Base-by-base conservation (phyloP, 2,113 vertebrate species). In the Brachionichthys hirsutus region DNA sequence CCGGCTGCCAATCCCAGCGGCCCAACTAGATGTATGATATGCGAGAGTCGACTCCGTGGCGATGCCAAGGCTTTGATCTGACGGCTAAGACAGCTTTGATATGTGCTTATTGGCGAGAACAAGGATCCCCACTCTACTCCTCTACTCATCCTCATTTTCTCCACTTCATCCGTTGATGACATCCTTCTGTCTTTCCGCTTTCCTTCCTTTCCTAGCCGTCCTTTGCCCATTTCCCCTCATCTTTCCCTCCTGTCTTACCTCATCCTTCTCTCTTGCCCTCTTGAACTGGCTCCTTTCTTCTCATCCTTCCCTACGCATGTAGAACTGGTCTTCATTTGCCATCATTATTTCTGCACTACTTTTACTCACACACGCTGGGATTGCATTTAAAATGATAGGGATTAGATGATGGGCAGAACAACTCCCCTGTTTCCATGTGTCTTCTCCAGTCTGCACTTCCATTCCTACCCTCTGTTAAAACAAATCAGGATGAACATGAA, bases 21-120 rank as follows among this genome's bases (percentile, higher is more conserved):
- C 52, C 36, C 67, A 24, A 52, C 54, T 54, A 70, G 75, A 71
- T 75, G 67, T 12, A 9, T 3, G 63, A 81, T 68, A 60, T 62
- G 53, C 53, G 76, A 70, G 70, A 77, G 70, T 75, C 40, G 51
- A 58, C 67, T 73, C 71, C 12, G 35, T 40, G 53, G 61, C 44
- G 60, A 75, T 11, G 73, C 48, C 65, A 22, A 57, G 77, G 48
- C 81, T 87, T 84, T 87, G 75, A 85, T 87, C 77, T 79, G 81
- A 82, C 77, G 68, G 81, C 76, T 70, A 61, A 46, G 63, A 60
- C 70, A 34, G 82, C 79, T 82, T 69, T 82, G 77, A 84, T 73
- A 80, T 20, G 36, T 38, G 57, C 81, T 87, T 77, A 78, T 80
- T 76, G 52, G 81, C 43, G 48, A 70, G 70, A 73, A 81, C 80